Evolutionary conservation across 2,797 vertebrate genomes (phyloP).

Genomic region (Lutjanus campechanus): DNA sequence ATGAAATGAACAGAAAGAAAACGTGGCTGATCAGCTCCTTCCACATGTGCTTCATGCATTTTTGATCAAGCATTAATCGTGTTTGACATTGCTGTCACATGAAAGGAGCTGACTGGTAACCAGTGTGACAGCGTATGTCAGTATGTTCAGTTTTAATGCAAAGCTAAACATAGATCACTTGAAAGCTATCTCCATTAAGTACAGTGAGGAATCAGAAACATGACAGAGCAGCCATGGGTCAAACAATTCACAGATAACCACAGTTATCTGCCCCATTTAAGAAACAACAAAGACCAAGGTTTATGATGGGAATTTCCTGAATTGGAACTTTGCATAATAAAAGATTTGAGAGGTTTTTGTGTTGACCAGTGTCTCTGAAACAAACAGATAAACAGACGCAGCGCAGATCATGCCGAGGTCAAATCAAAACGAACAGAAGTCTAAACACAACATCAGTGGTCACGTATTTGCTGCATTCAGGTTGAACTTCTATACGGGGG

Average conservation of each 20-base stretch:
- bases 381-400: slow-evolving; percentile 13
- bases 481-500: too few relatives aligned
- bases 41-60: not conserved
- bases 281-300: not conserved
- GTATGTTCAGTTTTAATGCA: slow-evolving; percentile 16
- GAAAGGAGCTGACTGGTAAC: slow-evolving; percentile 23
- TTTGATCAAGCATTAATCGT: not conserved
- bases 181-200: slow-evolving; percentile 58
- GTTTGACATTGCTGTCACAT: not conserved
- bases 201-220: slow-evolving; percentile 21
- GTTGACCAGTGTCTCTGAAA: slow-evolving; percentile 31
- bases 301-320: not conserved
- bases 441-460: slow-evolving; percentile 19
- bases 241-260: slow-evolving; percentile 4
- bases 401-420: slow-evolving; percentile 17
- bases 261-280: not conserved
- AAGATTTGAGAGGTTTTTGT: not conserved
- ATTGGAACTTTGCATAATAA: not conserved
- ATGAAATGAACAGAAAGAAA: slow-evolving; percentile 60
- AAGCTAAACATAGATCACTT: slow-evolving; percentile 53
- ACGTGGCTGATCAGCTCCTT: slow-evolving; percentile 43
- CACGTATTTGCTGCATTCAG: not conserved
- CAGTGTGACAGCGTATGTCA: slow-evolving; percentile 31
- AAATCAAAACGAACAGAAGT: not conserved
- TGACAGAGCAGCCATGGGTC: slow-evolving; percentile 38